Conservation (phyloP, 2,113 vertebrate genomes). For the Ahaetulla prasina region DNA sequence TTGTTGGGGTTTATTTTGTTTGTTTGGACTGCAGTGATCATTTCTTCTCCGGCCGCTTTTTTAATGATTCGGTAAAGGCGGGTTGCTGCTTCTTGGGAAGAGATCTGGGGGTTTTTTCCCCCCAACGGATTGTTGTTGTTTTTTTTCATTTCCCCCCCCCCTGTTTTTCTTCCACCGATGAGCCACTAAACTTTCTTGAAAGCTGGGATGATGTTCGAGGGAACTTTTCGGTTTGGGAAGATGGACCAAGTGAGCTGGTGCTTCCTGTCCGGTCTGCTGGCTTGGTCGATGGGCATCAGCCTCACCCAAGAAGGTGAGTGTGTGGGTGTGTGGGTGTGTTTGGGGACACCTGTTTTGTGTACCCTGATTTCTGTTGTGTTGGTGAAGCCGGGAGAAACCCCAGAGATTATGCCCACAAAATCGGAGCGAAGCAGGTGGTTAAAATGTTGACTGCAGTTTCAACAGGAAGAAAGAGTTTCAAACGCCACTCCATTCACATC, state of each 20-base stretch:
- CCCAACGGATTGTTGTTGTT: neutral
- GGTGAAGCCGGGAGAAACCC: neutral
- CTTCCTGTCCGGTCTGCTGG: neutral
- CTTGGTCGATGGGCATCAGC: neutral
- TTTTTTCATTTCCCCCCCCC: neutral
- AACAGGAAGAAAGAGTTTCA: neutral
- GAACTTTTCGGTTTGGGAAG: neutral
- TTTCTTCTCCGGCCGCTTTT: neutral
- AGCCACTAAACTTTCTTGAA: neutral
- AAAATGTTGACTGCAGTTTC: neutral
- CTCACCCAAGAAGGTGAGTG: constrained; percentile 6
- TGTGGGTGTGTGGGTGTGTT: too few species aligned
- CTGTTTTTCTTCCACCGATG: neutral
- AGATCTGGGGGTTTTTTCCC: too few species aligned
- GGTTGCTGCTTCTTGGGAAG: neutral
- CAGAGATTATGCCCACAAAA: too few species aligned
- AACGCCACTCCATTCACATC: neutral
- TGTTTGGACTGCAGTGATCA: neutral
- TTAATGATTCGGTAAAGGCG: too few species aligned
- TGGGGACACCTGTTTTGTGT: neutral
- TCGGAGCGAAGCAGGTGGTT: neutral
- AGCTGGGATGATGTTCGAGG: neutral
- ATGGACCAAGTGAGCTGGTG: neutral
- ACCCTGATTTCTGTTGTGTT: neutral
- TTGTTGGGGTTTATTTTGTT: too few species aligned